Conservation (phyloP, 2,888 invertebrate genomes). For the Agrotis clavis region DNA sequence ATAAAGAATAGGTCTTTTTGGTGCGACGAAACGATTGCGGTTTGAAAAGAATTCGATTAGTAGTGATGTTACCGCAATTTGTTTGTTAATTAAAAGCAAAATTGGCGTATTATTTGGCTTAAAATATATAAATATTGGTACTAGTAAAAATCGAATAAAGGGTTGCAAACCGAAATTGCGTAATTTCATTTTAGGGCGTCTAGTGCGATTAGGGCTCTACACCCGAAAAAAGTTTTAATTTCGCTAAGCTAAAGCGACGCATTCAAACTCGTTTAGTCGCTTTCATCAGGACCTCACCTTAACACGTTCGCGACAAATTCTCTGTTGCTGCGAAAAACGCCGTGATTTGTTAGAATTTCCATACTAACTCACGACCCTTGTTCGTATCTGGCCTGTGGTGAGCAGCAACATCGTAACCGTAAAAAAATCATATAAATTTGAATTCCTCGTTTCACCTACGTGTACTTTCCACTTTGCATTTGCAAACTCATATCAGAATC, state of each 20-base stretch:
- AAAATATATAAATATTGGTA: background rate
- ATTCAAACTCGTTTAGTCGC: constrained; percentile 40
- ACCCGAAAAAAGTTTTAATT: constrained; percentile 19
- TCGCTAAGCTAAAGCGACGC: constrained; percentile 24
- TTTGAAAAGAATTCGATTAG: constrained; percentile 7
- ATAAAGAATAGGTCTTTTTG: constrained; percentile 54
- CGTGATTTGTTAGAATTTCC: constrained; percentile 68
- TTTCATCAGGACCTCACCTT: constrained; percentile 54
- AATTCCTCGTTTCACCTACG: constrained; percentile 36
- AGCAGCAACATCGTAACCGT: constrained; percentile 50
- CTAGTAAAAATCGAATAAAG: background rate
- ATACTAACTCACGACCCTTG: constrained; percentile 59
- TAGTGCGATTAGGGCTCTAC: background rate
- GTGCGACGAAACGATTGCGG: constrained; percentile 19
- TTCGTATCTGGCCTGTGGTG: constrained; percentile 57
- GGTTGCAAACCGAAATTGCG: background rate
- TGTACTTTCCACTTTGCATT: constrained; percentile 46
- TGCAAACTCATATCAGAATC: constrained; percentile 38
- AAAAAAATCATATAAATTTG: constrained; percentile 60
- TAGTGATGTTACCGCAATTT: background rate
- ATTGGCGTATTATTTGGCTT: background rate
- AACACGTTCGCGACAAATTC: constrained; percentile 58
- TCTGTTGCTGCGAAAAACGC: constrained; percentile 59
- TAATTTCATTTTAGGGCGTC: background rate
- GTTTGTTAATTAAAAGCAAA: background rate